Conservation (phyloP, 2,888 invertebrate genomes). For the Calameuta idolon region DNA sequence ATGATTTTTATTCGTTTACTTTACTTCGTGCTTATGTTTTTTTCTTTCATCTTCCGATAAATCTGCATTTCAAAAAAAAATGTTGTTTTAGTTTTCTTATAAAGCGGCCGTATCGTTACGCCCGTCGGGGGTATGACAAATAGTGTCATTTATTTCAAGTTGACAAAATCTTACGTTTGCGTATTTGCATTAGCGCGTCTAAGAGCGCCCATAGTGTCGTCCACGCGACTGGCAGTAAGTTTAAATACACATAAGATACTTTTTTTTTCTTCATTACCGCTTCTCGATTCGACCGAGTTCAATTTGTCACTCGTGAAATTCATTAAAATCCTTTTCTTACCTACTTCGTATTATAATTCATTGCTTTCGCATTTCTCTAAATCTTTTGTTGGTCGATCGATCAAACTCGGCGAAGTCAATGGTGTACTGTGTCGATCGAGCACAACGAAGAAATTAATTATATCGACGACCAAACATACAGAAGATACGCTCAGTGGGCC, state of each 20-base stretch:
- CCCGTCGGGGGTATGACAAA: neutral
- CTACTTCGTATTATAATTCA: neutral
- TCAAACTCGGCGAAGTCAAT: neutral
- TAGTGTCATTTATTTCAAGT: neutral
- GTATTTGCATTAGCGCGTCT: neutral
- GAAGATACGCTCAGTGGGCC: neutral
- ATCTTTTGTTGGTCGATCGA: neutral
- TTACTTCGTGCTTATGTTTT: constrained; percentile 11
- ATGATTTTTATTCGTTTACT: constrained; percentile 20
- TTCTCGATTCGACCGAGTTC: neutral
- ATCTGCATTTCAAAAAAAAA: neutral
- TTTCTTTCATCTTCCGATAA: constrained; percentile 27
- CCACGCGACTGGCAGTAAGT: constrained; percentile 25
- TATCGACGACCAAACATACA: neutral
- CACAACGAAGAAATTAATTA: neutral
- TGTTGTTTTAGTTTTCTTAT: neutral
- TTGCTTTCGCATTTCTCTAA: neutral
- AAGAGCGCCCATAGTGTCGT: constrained; percentile 5
- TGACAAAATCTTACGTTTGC: neutral
- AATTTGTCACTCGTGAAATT: neutral
- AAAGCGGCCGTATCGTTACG: neutral
- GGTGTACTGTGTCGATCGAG: neutral
- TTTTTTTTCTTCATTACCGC: neutral
- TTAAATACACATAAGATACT: constrained; percentile 4
- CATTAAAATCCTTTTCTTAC: neutral